Percentiles rank a stretch among this genome's conserved stretches.
phyloP scores from a whole-genome alignment of 2,797 vertebrate genomes.

The Hyperoplus lanceolatus region DNA sequence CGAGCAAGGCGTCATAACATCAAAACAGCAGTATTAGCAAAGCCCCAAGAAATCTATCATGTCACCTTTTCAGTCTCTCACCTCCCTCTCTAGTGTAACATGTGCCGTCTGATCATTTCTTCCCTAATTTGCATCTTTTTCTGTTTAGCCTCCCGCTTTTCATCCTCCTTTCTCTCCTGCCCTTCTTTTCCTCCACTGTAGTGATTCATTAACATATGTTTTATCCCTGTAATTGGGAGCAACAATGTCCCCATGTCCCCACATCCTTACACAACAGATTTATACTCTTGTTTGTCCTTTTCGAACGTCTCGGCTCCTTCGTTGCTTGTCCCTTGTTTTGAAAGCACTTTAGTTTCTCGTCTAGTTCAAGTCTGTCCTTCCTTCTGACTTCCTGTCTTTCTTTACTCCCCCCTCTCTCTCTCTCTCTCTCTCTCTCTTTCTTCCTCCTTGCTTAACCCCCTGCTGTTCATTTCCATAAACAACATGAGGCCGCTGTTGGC shows the following conservation, averaged over 20 bases:
- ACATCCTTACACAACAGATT: slow-evolving; percentile 15
- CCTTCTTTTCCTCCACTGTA: slow-evolving; percentile 11
- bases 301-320: slow-evolving; percentile 31
- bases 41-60: slow-evolving; percentile 22
- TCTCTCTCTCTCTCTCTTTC: slow-evolving; percentile 33
- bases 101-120: slow-evolving; percentile 40
- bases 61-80: slow-evolving; percentile 56
- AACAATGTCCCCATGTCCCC: slow-evolving; percentile 14
- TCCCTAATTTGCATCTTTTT: slow-evolving; percentile 49
- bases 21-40: slow-evolving; percentile 8
- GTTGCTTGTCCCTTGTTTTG: slow-evolving; percentile 21
- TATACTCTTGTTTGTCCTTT: slow-evolving; percentile 12
- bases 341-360: slow-evolving; percentile 1
- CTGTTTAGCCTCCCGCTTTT: slow-evolving; percentile 8
- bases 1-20: not conserved
- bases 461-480: slow-evolving; percentile 73
- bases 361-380: slow-evolving; percentile 37
- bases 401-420: slow-evolving; percentile 27
- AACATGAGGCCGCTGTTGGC: slow-evolving; percentile 58
- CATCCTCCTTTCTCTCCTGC: slow-evolving; percentile 4
- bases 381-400: slow-evolving; percentile 42
- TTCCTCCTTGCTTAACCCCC: slow-evolving; percentile 41
- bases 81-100: slow-evolving; percentile 25
- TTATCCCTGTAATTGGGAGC: slow-evolving; percentile 31
- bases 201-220: slow-evolving; percentile 43